phyloP scores from a whole-genome alignment of 2,113 vertebrate species.

The Hypomesus transpacificus region DNA sequence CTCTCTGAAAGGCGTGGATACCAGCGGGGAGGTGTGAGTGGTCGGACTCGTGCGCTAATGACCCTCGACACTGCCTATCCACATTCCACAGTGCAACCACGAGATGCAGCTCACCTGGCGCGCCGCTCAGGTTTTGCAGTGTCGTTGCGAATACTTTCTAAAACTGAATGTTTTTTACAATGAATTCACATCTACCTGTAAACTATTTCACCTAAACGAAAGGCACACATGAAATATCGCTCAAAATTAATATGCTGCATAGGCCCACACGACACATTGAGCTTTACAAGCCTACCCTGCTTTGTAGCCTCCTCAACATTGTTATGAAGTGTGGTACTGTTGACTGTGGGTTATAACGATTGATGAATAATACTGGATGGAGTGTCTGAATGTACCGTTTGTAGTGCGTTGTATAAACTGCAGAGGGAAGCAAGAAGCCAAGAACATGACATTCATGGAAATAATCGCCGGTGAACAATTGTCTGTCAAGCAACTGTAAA shows the following conservation, averaged over 20 bases:
- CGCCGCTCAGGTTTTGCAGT: constrained; percentile 4
- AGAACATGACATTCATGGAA: not conserved
- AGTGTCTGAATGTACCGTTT: not conserved
- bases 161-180: constrained; percentile 26
- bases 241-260: constrained; percentile 31
- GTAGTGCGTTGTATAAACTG: not conserved
- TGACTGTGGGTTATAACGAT: no score
- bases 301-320: no score
- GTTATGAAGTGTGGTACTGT: no score
- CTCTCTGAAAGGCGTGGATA: constrained; percentile 14
- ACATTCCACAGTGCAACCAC: constrained; percentile 66
- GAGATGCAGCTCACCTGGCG: constrained; percentile 31
- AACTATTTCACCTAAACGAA: constrained; percentile 35
- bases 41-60: constrained; percentile 51
- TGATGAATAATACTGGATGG: not conserved
- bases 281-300: no score
- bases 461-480: no score
- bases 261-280: no score
- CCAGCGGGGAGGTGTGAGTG: constrained; percentile 48
- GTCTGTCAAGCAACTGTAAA: no score
- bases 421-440: constrained; percentile 1
- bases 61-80: constrained; percentile 44
- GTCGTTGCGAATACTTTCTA: constrained; percentile 29
- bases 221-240: not conserved
- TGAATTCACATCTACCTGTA: constrained; percentile 31